A percentile compares a stretch with the other conserved stretches of the same genome.
These are phyloP conservation scores for Sinella curviseta DNA, from an alignment of 1,140 invertebrate genomes.

Conservation along the genomic window DNA sequence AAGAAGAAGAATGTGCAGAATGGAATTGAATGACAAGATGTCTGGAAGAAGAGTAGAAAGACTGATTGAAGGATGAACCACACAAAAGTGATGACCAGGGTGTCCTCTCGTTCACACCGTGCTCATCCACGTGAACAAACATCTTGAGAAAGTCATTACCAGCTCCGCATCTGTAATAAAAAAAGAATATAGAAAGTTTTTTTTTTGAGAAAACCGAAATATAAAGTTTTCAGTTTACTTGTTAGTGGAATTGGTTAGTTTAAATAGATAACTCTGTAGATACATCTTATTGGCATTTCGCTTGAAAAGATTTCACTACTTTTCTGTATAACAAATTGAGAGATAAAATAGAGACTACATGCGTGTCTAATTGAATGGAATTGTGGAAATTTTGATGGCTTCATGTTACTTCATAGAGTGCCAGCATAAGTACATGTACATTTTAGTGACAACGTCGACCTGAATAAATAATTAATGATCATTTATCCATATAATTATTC, in stretches of 20 bases:
- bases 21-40: conserved; percentile 82
- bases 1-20: conserved; percentile 56
- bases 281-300: too few relatives aligned
- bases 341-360: too few relatives aligned
- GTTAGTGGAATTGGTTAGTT: not conserved
- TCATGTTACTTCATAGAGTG: too few relatives aligned
- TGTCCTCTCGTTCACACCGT: conserved; percentile 74
- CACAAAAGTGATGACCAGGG: conserved; percentile 74
- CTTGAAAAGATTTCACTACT: too few relatives aligned
- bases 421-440: too few relatives aligned
- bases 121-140: conserved; percentile 69
- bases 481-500: too few relatives aligned
- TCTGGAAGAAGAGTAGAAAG: conserved; percentile 76
- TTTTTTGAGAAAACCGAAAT: not conserved
- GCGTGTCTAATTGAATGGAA: too few relatives aligned
- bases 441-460: too few relatives aligned
- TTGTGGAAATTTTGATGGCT: too few relatives aligned
- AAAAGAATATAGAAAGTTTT: conserved; percentile 39
- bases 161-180: conserved; percentile 69
- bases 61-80: conserved; percentile 69
- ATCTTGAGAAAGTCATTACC: conserved; percentile 75
- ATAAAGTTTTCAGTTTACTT: not conserved
- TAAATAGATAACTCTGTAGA: too few relatives aligned
- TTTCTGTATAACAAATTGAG: too few relatives aligned
- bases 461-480: too few relatives aligned